phyloP scores from a whole-genome alignment of 2,797 vertebrate species.

The Acestrorhynchus altus region DNA sequence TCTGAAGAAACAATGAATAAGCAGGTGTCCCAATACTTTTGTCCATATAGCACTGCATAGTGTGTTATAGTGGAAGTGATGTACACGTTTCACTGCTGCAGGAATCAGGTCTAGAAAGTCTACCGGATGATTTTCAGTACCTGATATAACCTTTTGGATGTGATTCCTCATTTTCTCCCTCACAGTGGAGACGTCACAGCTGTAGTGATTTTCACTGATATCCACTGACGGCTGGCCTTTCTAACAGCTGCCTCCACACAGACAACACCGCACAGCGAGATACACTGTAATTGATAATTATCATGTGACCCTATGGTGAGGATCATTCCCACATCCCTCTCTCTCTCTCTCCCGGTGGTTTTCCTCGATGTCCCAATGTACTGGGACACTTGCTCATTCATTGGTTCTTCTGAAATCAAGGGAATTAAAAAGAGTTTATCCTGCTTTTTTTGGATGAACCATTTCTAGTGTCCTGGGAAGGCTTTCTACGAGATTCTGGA shows the following conservation, averaged over 20 bases:
- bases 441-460: too few species aligned
- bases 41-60: too few species aligned
- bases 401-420: too few species aligned
- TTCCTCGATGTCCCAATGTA: too few species aligned
- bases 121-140: not conserved
- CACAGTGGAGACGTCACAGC: too few species aligned
- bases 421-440: too few species aligned
- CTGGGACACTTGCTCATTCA: too few species aligned
- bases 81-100: not conserved
- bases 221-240: not conserved
- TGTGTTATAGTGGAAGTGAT: too few species aligned
- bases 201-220: not conserved
- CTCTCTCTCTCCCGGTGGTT: not conserved
- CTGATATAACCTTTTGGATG: not conserved
- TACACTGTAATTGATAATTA: slow-evolving; percentile 13
- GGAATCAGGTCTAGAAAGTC: not conserved
- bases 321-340: not conserved
- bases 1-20: too few species aligned
- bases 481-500: too few species aligned
- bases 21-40: too few species aligned
- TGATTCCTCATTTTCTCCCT: not conserved
- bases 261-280: not conserved
- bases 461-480: too few species aligned
- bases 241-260: slow-evolving; percentile 5
- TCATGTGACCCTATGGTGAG: not conserved